These are phyloP conservation scores for Leucoma salicis DNA, from an alignment of 2,888 invertebrate genomes.

Conservation along the genomic window DNA sequence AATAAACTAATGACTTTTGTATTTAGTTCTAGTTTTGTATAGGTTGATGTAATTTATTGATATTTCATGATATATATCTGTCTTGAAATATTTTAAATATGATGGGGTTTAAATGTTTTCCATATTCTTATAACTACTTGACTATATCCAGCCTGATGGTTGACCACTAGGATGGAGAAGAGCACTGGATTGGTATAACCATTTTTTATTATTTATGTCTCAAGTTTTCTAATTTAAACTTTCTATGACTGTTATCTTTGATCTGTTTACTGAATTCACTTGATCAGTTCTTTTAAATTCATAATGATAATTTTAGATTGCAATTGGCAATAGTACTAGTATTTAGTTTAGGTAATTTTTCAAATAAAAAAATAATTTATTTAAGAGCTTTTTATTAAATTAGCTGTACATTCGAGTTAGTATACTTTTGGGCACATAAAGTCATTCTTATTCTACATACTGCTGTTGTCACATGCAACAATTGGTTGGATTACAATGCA, in stretches of 20 bases:
- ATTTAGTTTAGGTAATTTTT: conserved; percentile 14
- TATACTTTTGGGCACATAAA: conserved; percentile 81
- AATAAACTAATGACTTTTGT: conserved; percentile 7
- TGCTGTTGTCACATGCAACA: conserved; percentile 62
- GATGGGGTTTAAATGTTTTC: no score
- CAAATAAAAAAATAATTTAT: conserved; percentile 42
- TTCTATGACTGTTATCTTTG: no score
- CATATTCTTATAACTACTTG: no score
- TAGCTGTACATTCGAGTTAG: conserved; percentile 83
- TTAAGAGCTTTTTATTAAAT: conserved; percentile 81
- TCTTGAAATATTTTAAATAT: not conserved
- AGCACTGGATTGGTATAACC: no score
- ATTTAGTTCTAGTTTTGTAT: conserved; percentile 17
- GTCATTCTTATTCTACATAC: conserved; percentile 76
- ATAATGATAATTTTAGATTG: not conserved
- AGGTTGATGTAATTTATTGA: conserved; percentile 18
- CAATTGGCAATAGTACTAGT: conserved; percentile 8
- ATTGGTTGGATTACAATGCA: conserved; percentile 71
- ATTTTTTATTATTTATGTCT: no score
- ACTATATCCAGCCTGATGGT: no score
- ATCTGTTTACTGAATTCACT: no score
- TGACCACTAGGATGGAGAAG: no score
- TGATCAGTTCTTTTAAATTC: no score
- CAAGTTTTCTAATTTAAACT: no score
- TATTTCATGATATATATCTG: conserved; percentile 18